Evolutionary conservation across 2,888 invertebrate species (phyloP), one percentile per base, ranked within the genome.

Genomic region (Leptopilina myrica): DNA sequence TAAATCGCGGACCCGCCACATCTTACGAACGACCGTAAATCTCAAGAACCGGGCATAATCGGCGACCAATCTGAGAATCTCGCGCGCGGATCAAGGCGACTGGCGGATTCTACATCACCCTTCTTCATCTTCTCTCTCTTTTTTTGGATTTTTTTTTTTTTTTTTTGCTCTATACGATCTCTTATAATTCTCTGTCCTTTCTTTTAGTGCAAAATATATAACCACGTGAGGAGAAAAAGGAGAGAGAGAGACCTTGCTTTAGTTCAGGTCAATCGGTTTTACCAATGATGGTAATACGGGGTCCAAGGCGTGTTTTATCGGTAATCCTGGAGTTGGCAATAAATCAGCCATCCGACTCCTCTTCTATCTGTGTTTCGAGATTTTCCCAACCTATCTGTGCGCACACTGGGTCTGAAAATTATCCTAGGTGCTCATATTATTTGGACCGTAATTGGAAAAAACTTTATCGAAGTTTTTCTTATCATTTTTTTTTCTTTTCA

Each of bases 11-110:
- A 83, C 80, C 67, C 76, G 85, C 81, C 78, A 81, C 78, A 79
- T 80, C 79, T 81, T 76, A 65, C 79, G 3, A 80, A 46, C 20
- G 85, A 80, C 85, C 84, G 87, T 88, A 88, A 88, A 88, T 88
- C 86, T 86, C 78, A 80, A 73, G 82, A 86, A 85, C 86, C 82
- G 79, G 84, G 86, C 87, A 86, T 88, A 88, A 88, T 88, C 88
- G 86, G 76, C 81, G 82, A 77, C 82, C 84, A 84, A 88, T 87
- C 88, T 88, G 82, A 84, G 86, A 88, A 43, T 43, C 43, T 87
- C 87, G 84, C 77, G 82, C 84, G 82, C 77, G 82, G 80, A 87
- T 84, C 87, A 81, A 81, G 81, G 80, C 77, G 81, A 82, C 82
- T 85, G 80, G 80, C 76, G 81, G 82, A 83, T 84, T 83, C 69